Percentiles rank a stretch among this genome's conserved stretches.
Conservation (phyloP, 2,113 vertebrate species). For the Chlamydotis undulata region DNA sequence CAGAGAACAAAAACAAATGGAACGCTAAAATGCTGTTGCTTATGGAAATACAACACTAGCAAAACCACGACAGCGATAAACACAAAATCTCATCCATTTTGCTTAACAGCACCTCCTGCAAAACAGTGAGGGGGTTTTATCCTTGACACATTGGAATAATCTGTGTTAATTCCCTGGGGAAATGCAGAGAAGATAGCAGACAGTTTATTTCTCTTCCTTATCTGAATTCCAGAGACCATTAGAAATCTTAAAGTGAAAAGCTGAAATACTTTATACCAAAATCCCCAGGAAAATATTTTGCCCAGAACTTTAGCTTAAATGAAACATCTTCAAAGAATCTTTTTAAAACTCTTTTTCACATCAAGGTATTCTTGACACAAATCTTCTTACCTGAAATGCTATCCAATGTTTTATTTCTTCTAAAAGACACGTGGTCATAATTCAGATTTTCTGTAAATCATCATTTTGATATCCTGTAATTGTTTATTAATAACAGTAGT, state of each 20-base stretch:
- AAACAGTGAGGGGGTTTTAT: background rate
- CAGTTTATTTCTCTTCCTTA: constrained; percentile 17
- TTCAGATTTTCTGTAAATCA: background rate
- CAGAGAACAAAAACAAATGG: background rate
- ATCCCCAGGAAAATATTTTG: constrained; percentile 2
- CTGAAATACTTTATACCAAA: background rate
- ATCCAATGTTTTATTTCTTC: background rate
- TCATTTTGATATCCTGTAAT: background rate
- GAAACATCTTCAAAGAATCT: background rate
- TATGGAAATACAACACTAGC: background rate
- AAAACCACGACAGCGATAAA: background rate
- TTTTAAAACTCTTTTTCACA: background rate
- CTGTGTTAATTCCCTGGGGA: background rate
- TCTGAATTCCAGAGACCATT: background rate
- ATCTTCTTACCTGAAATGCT: background rate
- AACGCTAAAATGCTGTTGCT: background rate
- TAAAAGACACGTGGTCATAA: background rate
- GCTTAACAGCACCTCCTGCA: background rate
- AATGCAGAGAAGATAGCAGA: background rate
- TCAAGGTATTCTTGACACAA: background rate
- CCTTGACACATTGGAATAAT: background rate
- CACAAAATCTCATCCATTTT: background rate
- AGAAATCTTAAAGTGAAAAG: background rate
- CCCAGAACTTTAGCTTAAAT: background rate
- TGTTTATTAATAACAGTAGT: background rate